These are phyloP conservation scores for Halocaridina rubra DNA, from an alignment of 2,888 invertebrate genomes.

Conservation along the genomic window DNA sequence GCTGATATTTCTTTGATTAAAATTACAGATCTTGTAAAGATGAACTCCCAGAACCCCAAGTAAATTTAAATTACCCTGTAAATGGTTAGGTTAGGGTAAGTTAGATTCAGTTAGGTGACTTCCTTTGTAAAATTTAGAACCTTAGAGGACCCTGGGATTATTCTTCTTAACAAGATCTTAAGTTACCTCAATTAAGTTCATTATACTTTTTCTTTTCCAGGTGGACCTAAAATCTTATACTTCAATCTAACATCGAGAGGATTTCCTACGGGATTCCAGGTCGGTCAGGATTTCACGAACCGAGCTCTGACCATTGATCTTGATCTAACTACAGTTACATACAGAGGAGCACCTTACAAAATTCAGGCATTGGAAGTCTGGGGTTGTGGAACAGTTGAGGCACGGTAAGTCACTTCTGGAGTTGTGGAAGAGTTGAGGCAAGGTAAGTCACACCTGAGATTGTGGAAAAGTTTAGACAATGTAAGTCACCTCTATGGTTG, in stretches of 20 bases:
- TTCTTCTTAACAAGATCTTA: neutral
- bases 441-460: no score
- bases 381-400: constrained; percentile 82
- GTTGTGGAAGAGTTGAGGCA: neutral
- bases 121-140: no score
- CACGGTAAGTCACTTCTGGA: no score
- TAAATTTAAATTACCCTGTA: neutral
- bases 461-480: no score
- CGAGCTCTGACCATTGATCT: constrained; percentile 81
- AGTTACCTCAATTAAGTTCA: no score
- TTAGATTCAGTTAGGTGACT: no score
- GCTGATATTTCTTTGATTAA: neutral
- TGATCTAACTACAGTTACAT: constrained; percentile 79
- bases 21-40: neutral
- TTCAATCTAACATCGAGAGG: constrained; percentile 86
- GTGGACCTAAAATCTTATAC: constrained; percentile 80
- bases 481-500: no score
- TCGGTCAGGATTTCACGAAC: constrained; percentile 82
- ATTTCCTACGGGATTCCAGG: constrained; percentile 84
- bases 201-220: no score
- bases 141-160: no score
- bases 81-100: neutral
- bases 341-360: constrained; percentile 76
- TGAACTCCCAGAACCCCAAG: neutral
- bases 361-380: constrained; percentile 80